phyloP scores from a whole-genome alignment of 2,797 vertebrate species.

The Vespertilio murinus region DNA sequence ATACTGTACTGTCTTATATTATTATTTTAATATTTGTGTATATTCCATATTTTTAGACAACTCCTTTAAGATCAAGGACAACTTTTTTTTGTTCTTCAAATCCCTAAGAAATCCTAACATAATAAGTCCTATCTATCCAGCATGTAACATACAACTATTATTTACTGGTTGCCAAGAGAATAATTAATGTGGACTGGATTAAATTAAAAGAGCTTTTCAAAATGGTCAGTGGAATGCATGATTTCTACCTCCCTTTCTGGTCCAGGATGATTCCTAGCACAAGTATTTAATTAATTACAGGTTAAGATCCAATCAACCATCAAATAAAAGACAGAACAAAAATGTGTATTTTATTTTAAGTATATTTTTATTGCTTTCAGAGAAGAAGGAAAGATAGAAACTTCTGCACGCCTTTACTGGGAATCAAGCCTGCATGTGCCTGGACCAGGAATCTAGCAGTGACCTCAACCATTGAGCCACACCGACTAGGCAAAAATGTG shows the following conservation, averaged over 20 bases:
- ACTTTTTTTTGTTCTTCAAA: constrained; percentile 29
- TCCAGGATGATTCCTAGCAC: background rate
- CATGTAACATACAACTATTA: background rate
- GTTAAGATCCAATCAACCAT: background rate
- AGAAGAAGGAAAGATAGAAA: background rate
- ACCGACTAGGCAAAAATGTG: background rate
- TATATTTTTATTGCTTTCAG: background rate
- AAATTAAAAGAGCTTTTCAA: background rate
- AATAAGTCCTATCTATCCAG: background rate
- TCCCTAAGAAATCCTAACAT: background rate
- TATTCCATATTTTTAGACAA: constrained; percentile 8
- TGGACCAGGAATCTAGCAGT: background rate
- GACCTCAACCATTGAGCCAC: background rate
- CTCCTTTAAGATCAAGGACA: background rate
- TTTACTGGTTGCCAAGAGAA: background rate
- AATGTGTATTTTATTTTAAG: background rate
- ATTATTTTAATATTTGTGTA: constrained; percentile 33
- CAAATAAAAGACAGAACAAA: constrained; percentile 8
- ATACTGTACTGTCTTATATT: background rate
- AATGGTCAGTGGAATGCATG: background rate
- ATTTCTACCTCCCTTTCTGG: constrained; percentile 10
- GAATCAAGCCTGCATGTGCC: background rate
- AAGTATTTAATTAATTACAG: background rate
- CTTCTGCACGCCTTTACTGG: background rate
- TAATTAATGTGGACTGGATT: background rate